Percentiles rank a stretch among this genome's conserved stretches.
phyloP scores from a whole-genome alignment of 1,140 invertebrate genomes.

The Zaprionus nigranus region DNA sequence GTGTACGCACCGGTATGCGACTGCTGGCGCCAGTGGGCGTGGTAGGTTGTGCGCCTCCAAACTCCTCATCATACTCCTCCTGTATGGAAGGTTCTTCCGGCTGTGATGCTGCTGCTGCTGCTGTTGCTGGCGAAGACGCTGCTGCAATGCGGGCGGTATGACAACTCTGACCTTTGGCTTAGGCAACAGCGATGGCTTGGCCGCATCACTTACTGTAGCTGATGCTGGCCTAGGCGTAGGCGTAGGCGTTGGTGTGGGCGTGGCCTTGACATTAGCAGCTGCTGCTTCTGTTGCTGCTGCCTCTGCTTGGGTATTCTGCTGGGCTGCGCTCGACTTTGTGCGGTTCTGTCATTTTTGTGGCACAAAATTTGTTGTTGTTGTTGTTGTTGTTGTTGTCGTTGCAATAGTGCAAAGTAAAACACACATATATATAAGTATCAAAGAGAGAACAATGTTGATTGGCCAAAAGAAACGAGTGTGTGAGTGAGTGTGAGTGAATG shows the following conservation, averaged over 20 bases:
- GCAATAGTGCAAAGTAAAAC: slow-evolving; percentile 78
- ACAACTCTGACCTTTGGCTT: slow-evolving; percentile 84
- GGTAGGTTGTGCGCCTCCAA: neutral
- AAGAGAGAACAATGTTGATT: slow-evolving; percentile 41
- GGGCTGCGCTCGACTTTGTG: slow-evolving; percentile 63
- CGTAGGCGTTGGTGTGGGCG: slow-evolving; percentile 38
- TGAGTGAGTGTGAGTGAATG: slow-evolving; percentile 7
- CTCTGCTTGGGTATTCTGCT: slow-evolving; percentile 5
- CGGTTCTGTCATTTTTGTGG: slow-evolving; percentile 70
- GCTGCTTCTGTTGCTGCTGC: slow-evolving; percentile 39
- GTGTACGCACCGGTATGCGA: slow-evolving; percentile 82
- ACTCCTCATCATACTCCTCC: slow-evolving; percentile 41
- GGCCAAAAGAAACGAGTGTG: slow-evolving; percentile 38
- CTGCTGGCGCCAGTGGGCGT: slow-evolving; percentile 62
- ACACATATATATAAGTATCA: slow-evolving; percentile 55
- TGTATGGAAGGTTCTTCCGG: slow-evolving; percentile 58
- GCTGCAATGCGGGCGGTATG: slow-evolving; percentile 78
- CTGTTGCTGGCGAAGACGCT: slow-evolving; percentile 64
- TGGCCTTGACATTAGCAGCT: slow-evolving; percentile 30
- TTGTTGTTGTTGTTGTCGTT: slow-evolving; percentile 49
- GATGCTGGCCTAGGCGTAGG: neutral
- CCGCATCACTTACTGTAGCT: slow-evolving; percentile 38
- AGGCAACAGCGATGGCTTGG: slow-evolving; percentile 80
- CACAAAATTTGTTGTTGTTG: slow-evolving; percentile 41
- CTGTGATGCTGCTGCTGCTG: slow-evolving; percentile 51